Base-by-base conservation (phyloP, 1,140 invertebrate genomes). In the Tribolium madens region DNA sequence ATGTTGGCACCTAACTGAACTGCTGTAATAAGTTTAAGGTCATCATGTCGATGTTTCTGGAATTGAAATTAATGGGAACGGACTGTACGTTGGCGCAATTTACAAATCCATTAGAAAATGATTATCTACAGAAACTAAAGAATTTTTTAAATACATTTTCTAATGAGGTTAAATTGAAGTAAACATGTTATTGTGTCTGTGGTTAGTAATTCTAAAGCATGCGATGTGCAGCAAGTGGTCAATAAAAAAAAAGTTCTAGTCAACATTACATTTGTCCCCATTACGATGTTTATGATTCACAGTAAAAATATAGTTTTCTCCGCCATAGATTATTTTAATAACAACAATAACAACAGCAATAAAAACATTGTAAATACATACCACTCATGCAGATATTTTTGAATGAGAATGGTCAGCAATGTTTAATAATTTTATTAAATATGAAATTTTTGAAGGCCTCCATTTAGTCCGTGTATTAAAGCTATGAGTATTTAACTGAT, bases 401-500 rank as follows among this genome's bases (percentile, higher is more conserved):
- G 46, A 72, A 72, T 50, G 12, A 72, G 17, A 52, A 72, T 72
- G 3, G 36, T 46, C 70, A 72, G 31, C 42, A 72, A 52, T 72
- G 4, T 52, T 52, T 53, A 21, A 36, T 53, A 12, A 53, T 26
- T 33, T 72, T 72, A 50, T 72, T 72, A 18, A 42, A 46, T 36
- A 33, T 33, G 33, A 72, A 72, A 72, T 52, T 26, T 48, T 52
- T 72, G 26, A 72, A 72, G 57, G 74, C 60, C 47, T 53, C 64
- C 60, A 72, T 76, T 76, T 76, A 46, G 33, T 60, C 53, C 57
- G 3, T 33, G 75, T 76, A 10, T 52, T 53, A 53, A 64, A 64
- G 57, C 57, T 64, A 64, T 64, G 21, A 64, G 64, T 57, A 13
- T 36, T 33, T 26, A 31, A 46, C 31, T 10, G n/a, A 57, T 36